A percentile compares a stretch with the other conserved stretches of the same genome.
Evolutionary conservation across 2,797 vertebrate genomes (phyloP).

Genomic region (Otus scops): DNA sequence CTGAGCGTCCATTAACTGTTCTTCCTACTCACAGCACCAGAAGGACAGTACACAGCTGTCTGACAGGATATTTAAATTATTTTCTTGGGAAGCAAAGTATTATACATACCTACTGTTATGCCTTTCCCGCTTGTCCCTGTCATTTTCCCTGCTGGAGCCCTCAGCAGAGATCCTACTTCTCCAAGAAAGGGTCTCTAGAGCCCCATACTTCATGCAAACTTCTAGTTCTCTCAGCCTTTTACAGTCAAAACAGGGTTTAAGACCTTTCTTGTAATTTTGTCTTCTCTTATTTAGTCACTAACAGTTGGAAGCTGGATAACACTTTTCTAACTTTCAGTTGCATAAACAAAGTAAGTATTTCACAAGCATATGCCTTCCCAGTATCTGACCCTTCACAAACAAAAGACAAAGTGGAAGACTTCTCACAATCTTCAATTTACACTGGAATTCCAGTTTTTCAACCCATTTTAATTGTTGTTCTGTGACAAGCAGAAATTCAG

Average conservation of each 20-base stretch:
- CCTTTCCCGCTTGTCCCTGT: background rate
- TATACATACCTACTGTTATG: background rate
- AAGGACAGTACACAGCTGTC: background rate
- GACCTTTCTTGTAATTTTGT: background rate
- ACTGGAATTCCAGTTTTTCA: background rate
- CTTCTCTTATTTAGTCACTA: background rate
- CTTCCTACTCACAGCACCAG: background rate
- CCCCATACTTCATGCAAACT: background rate
- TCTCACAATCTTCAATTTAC: background rate
- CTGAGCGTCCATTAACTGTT: background rate
- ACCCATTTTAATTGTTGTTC: background rate
- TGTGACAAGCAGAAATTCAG: background rate
- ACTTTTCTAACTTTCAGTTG: background rate
- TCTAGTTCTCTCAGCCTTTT: background rate
- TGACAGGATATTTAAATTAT: background rate
- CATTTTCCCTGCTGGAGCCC: background rate
- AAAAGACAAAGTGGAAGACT: background rate
- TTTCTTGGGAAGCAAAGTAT: background rate
- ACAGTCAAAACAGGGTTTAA: background rate
- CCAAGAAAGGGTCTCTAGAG: background rate
- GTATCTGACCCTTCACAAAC: background rate
- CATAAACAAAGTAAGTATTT: background rate
- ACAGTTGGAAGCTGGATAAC: background rate
- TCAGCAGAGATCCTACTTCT: background rate
- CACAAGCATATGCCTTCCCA: background rate